Conservation (phyloP, 2,888 invertebrate species). For the Hirtodrosophila cameraria region DNA sequence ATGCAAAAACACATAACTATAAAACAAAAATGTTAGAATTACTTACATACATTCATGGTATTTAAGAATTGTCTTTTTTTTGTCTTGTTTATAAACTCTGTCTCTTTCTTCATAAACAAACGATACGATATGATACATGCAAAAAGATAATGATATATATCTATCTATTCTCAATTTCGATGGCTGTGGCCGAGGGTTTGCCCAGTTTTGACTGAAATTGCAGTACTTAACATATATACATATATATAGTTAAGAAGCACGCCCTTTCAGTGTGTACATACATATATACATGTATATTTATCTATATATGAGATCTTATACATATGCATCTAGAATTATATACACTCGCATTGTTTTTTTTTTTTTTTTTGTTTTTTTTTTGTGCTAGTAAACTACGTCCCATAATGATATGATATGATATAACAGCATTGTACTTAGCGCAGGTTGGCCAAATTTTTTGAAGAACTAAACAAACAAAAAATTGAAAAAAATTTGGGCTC, state of each 20-base stretch:
- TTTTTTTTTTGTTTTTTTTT: conserved; percentile 33
- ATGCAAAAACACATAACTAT: neutral
- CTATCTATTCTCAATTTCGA: conserved; percentile 30
- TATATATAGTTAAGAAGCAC: conserved; percentile 16
- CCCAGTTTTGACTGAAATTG: conserved; percentile 58
- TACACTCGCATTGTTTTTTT: conserved; percentile 10
- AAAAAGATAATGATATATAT: too few relatives aligned
- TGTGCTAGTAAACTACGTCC: conserved; percentile 53
- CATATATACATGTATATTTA: conserved; percentile 18
- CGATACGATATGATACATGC: neutral
- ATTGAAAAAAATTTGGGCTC: conserved; percentile 25
- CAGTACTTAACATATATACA: conserved; percentile 17
- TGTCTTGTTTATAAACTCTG: neutral
- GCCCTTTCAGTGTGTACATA: conserved; percentile 48
- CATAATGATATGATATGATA: conserved; percentile 42
- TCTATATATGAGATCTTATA: conserved; percentile 31
- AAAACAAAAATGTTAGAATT: conserved; percentile 4
- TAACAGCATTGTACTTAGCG: conserved; percentile 51
- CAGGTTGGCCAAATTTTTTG: conserved; percentile 62
- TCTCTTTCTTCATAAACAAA: neutral
- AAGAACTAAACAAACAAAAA: conserved; percentile 20
- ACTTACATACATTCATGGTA: neutral
- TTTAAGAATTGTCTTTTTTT: neutral
- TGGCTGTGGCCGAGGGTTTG: conserved; percentile 35
- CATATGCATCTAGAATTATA: conserved; percentile 38